Evolutionary conservation across 2,797 vertebrate genomes (phyloP).

Genomic region (Botia almorhae): DNA sequence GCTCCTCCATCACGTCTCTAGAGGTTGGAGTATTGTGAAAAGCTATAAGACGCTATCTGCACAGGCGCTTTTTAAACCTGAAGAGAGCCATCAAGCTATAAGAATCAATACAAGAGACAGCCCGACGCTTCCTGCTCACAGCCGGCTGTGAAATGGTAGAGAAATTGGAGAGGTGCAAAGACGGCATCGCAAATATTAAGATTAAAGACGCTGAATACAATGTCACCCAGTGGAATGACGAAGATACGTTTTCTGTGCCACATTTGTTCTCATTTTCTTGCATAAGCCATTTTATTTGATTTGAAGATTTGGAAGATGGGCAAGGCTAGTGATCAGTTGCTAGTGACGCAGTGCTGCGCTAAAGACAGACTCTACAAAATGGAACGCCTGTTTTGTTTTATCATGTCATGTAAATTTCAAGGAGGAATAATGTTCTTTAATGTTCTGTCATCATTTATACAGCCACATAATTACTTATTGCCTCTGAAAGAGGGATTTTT

Average conservation of each 20-base stretch:
- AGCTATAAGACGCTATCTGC: constrained; percentile 41
- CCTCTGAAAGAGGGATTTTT: neutral
- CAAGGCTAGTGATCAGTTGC: constrained; percentile 1
- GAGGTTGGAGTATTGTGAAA: constrained; percentile 37
- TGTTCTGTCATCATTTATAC: neutral
- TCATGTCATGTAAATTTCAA: neutral
- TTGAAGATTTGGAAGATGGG: constrained; percentile 17
- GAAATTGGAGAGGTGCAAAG: constrained; percentile 42
- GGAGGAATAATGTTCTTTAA: neutral
- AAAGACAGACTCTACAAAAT: neutral
- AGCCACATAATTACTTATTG: too few species aligned
- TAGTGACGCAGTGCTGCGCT: constrained; percentile 1
- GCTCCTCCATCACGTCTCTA: constrained; percentile 22
- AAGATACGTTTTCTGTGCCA: constrained; percentile 17
- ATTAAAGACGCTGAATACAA: constrained; percentile 31
- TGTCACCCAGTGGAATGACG: constrained; percentile 35
- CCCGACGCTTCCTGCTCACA: constrained; percentile 29
- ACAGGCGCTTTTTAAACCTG: constrained; percentile 37
- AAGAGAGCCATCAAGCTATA: constrained; percentile 46
- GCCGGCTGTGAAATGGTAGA: constrained; percentile 41
- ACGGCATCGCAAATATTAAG: constrained; percentile 46
- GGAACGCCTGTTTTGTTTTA: neutral
- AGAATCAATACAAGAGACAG: constrained; percentile 42
- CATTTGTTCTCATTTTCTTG: constrained; percentile 37
- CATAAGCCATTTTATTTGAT: constrained; percentile 8